A percentile compares a stretch with the other conserved stretches of the same genome.
Conservation (phyloP, 2,113 vertebrate species). For the Onychorhynchus coronatus region DNA sequence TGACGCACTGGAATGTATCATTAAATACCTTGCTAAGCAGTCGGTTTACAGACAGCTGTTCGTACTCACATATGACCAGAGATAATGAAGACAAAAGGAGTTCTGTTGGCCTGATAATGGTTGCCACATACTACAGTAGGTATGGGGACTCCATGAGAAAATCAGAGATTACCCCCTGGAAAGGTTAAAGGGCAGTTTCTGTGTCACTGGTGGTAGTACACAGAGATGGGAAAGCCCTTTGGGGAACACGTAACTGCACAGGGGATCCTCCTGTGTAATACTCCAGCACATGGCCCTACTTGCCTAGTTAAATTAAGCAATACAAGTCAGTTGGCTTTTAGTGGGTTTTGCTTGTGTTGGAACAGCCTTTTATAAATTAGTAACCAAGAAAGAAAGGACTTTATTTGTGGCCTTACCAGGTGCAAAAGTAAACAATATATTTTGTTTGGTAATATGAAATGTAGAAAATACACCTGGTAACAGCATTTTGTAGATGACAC, state of each 20-base stretch:
- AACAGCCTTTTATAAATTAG: neutral
- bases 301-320: neutral
- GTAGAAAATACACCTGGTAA: neutral
- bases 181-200: neutral
- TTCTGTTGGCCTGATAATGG: neutral
- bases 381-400: neutral
- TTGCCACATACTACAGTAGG: neutral
- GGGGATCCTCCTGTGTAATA: neutral
- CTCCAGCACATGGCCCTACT: neutral
- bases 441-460: neutral
- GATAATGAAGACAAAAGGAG: neutral
- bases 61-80: accelerated
- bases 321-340: neutral
- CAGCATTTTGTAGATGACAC: neutral
- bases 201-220: neutral
- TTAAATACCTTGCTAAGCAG: neutral
- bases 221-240: neutral
- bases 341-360: neutral
- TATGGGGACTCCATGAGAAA: neutral
- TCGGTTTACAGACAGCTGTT: neutral
- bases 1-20: neutral
- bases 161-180: neutral
- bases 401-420: neutral
- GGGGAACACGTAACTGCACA: accelerated
- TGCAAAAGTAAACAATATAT: neutral